Percentiles rank a stretch among this genome's conserved stretches.
Evolutionary conservation across 2,888 invertebrate genomes (phyloP).

Genomic region (Synanthedon tipuliformis): DNA sequence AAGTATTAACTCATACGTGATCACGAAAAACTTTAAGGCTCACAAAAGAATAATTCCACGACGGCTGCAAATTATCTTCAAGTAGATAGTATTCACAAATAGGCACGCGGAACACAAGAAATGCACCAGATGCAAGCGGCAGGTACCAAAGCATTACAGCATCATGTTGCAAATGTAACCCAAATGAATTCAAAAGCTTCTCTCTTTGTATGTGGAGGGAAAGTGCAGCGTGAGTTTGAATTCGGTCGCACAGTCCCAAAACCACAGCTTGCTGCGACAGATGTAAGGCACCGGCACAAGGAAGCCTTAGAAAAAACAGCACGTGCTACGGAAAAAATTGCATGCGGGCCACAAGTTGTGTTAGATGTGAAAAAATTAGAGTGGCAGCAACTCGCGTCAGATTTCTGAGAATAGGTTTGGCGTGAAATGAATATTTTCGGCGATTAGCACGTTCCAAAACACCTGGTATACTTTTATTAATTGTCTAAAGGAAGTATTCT

Average conservation of each 20-base stretch:
- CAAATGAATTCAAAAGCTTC: slow-evolving; percentile 17
- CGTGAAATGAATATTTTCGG: slow-evolving; percentile 43
- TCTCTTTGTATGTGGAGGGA: not conserved
- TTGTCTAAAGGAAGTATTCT: not conserved
- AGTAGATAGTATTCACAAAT: slow-evolving; percentile 45
- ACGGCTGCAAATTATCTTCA: slow-evolving; percentile 15
- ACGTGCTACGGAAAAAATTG: slow-evolving; percentile 63
- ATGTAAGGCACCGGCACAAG: slow-evolving; percentile 52
- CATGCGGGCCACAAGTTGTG: slow-evolving; percentile 64
- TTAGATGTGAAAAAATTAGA: slow-evolving; percentile 33
- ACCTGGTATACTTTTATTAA: slow-evolving; percentile 17
- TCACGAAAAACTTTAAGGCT: too few species aligned
- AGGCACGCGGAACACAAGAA: slow-evolving; percentile 33
- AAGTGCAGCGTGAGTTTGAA: slow-evolving; percentile 11
- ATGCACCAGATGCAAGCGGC: slow-evolving; percentile 57
- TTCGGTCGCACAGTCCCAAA: slow-evolving; percentile 30
- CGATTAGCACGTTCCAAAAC: slow-evolving; percentile 16
- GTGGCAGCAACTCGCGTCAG: slow-evolving; percentile 26
- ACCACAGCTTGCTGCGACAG: slow-evolving; percentile 64
- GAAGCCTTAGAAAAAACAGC: slow-evolving; percentile 54
- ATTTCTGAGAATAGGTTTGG: slow-evolving; percentile 38
- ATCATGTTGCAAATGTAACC: slow-evolving; percentile 57
- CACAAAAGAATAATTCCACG: slow-evolving; percentile 1
- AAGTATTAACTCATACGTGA: too few species aligned
- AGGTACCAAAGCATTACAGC: slow-evolving; percentile 54